A percentile compares a stretch with the other conserved stretches of the same genome.
phyloP scores from a whole-genome alignment of 1,140 invertebrate genomes.

The Maconellicoccus hirsutus region DNA sequence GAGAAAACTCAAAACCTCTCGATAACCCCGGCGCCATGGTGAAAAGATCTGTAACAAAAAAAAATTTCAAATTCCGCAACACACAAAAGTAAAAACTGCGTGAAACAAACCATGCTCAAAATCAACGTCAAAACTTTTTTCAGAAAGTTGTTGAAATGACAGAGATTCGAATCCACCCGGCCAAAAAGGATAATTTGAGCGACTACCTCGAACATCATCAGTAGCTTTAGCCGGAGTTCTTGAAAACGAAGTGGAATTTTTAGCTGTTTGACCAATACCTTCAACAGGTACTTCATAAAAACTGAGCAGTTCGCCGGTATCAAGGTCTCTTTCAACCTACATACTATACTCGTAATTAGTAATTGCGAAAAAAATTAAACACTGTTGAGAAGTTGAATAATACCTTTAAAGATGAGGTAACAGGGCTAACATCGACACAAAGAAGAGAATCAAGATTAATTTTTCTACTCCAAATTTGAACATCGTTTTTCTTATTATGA shows the following conservation, averaged over 20 bases:
- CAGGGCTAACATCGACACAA: not conserved
- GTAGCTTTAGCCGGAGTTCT: slow-evolving; percentile 46
- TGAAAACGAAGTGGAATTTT: slow-evolving; percentile 63
- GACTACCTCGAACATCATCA: slow-evolving; percentile 47
- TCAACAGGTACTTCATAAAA: slow-evolving; percentile 51
- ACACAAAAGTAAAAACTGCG: slow-evolving; percentile 22
- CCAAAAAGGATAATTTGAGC: slow-evolving; percentile 65
- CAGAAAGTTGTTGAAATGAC: not conserved
- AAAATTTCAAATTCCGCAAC: too few relatives aligned
- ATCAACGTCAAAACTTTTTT: slow-evolving; percentile 32
- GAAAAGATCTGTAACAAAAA: slow-evolving; percentile 23
- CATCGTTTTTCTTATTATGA: not conserved
- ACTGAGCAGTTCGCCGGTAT: slow-evolving; percentile 53
- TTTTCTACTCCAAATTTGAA: not conserved
- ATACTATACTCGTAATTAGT: slow-evolving; percentile 2
- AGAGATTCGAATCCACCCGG: slow-evolving; percentile 52
- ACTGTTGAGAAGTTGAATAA: too few relatives aligned
- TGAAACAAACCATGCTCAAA: slow-evolving; percentile 8
- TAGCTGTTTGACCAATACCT: slow-evolving; percentile 49
- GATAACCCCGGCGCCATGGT: not conserved
- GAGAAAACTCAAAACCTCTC: not conserved
- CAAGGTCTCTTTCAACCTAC: slow-evolving; percentile 51
- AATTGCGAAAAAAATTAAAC: not conserved
- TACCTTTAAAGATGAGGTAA: not conserved
- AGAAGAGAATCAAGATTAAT: not conserved